Percentiles rank a stretch among this genome's conserved stretches.
Evolutionary conservation across 1,140 invertebrate genomes (phyloP).

Genomic region (Oryzaephilus surinamensis): DNA sequence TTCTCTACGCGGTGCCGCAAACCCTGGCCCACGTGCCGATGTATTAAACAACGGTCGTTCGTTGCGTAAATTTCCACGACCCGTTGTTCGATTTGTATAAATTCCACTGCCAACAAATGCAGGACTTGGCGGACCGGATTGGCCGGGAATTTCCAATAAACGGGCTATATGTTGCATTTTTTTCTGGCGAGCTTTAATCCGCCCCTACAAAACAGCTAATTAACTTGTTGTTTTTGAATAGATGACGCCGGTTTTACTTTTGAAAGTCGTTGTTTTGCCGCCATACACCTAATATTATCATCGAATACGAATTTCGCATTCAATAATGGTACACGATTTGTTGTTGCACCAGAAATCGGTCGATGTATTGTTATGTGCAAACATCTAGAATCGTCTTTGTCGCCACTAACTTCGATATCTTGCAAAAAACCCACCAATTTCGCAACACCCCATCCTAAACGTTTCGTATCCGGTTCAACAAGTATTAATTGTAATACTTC

Average conservation of each 20-base stretch:
- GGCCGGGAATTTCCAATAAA: constrained; percentile 71
- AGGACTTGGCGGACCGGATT: constrained; percentile 43
- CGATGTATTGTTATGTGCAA: constrained; percentile 91
- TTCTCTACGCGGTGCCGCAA: constrained; percentile 52
- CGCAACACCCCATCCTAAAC: constrained; percentile 92
- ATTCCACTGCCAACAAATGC: constrained; percentile 32
- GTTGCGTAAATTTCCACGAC: constrained; percentile 39
- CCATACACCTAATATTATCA: constrained; percentile 97
- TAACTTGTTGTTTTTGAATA: not conserved
- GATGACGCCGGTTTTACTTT: constrained; percentile 50
- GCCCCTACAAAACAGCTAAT: constrained; percentile 54
- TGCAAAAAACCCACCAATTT: constrained; percentile 85
- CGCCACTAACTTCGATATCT: constrained; percentile 73
- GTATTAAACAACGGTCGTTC: constrained; percentile 44
- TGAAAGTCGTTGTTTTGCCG: constrained; percentile 71
- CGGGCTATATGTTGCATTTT: constrained; percentile 93
- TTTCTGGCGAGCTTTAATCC: constrained; percentile 87
- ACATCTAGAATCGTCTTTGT: constrained; percentile 94
- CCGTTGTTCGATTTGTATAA: constrained; percentile 38
- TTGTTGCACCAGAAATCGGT: constrained; percentile 47
- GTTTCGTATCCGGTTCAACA: constrained; percentile 88
- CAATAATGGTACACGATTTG: constrained; percentile 65
- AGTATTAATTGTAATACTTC: constrained; percentile 90
- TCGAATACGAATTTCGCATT: constrained; percentile 95
- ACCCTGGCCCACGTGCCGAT: constrained; percentile 53